Evolutionary conservation across 2,888 invertebrate species (phyloP), one percentile per base, ranked within the genome.

Genomic region (Polylopha cassiicola): DNA sequence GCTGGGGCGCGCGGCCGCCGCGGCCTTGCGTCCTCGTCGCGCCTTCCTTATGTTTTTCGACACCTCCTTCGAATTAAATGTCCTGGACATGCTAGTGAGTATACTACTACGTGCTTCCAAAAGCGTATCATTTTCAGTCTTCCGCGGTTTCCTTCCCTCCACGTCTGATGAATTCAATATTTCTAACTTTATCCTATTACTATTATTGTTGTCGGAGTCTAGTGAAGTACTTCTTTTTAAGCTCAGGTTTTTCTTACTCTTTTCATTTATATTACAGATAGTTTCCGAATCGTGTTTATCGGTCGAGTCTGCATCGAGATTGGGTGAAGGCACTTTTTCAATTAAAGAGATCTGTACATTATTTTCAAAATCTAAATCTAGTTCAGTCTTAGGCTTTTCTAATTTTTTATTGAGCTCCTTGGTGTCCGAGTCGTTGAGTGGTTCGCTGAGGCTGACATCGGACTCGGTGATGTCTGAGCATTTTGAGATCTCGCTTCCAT

Each of bases 401-500:
- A 80, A 56, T 76, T 81, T 82, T 75, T 84, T 85, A 69, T 73
- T 80, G 75, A 78, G 79, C 72, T 85, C 82, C 65, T 76, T 81
- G 52, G 52, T 61, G 43, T 80, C 82, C 21, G 69, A 60, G 46
- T 85, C 85, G 44, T 70, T 81, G 51, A 78, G 71, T 53, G 87
- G 65, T 66, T 89, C 89, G 44, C 87, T 87, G 63, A 87, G 82
- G 67, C 89, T 89, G 53, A 89, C 70, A 59, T 90, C 89, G n/a
- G 89, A 89, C 65, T 89, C 89, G 10, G 87, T 86, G 54, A 81
- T 68, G 56, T 89, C 89, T 37, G 89, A 89, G 58, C 87, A 77
- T 65, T 89, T 89, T 24, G 88, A 88, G 54, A 88, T 74, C 68
- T 89, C 89, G 61, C 88, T 88, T 42, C 88, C 88, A 49, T 89